Percentiles rank a stretch among this genome's conserved stretches.
Evolutionary conservation across 2,113 vertebrate species (phyloP).

Genomic region (Egretta garzetta): DNA sequence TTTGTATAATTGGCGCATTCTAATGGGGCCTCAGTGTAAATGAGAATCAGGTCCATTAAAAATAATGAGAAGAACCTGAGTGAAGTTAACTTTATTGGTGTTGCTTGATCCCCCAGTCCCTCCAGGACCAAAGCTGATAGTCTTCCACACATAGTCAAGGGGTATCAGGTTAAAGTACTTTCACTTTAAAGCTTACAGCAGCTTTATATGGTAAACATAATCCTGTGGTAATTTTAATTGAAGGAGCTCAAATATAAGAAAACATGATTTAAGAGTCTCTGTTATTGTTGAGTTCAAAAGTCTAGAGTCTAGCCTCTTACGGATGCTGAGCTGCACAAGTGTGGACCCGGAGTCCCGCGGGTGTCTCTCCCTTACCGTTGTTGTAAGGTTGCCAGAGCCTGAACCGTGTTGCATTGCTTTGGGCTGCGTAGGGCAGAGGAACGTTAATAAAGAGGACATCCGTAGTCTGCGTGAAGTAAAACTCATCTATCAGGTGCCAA

Average conservation of each 20-base stretch:
- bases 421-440: constrained; percentile 86
- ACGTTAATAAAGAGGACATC: constrained; percentile 93
- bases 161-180: background rate
- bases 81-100: background rate
- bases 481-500: constrained; percentile 95
- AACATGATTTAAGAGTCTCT: background rate
- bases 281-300: background rate
- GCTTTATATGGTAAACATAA: background rate
- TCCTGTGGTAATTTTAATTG: background rate
- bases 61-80: constrained; percentile 13
- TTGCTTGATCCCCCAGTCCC: background rate
- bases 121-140: background rate
- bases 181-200: background rate
- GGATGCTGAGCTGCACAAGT: background rate
- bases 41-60: constrained; percentile 21
- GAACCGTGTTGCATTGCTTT: constrained; percentile 92
- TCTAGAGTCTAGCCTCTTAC: background rate
- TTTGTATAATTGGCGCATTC: constrained; percentile 7
- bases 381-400: constrained; percentile 98
- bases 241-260: background rate
- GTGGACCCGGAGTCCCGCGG: background rate
- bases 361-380: constrained; percentile 78
- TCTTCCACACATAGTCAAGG: background rate
- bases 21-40: constrained; percentile 3
- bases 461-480: constrained; percentile 94